Conservation (phyloP, 2,797 vertebrate genomes). For the Cyclopterus lumpus region DNA sequence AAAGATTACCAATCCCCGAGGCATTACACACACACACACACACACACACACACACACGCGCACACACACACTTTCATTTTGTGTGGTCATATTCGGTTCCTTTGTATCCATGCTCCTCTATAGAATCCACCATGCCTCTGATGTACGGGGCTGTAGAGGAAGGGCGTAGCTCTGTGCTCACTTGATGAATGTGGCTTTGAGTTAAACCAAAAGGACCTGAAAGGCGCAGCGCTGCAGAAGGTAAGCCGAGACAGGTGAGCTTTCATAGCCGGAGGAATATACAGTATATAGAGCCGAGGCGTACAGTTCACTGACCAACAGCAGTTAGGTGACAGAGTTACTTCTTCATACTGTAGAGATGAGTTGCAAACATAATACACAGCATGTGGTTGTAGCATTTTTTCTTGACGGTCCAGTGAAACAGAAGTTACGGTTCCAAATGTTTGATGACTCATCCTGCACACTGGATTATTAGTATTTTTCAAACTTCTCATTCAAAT, state of each 20-base stretch:
- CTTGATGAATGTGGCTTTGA: conserved; percentile 44
- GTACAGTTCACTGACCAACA: not conserved
- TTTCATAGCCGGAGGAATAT: conserved; percentile 26
- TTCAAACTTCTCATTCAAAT: too few relatives aligned
- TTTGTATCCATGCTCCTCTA: conserved; percentile 36
- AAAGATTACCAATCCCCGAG: not conserved
- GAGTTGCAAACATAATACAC: not conserved
- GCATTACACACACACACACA: not conserved
- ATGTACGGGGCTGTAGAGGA: conserved; percentile 32
- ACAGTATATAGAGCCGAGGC: not conserved
- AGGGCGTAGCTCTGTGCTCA: conserved; percentile 41
- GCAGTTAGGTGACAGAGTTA: not conserved
- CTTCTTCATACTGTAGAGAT: not conserved
- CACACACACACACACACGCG: too few relatives aligned
- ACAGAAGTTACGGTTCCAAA: not conserved
- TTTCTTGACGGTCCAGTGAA: not conserved
- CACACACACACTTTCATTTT: not conserved
- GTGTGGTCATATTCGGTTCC: conserved; percentile 33
- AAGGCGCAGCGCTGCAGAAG: conserved; percentile 3
- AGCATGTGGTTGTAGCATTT: not conserved
- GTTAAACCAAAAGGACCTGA: not conserved
- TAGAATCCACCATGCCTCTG: conserved; percentile 14
- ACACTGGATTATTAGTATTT: too few relatives aligned
- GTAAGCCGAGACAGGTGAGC: not conserved
- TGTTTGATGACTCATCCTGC: too few relatives aligned